Evolutionary conservation across 2,888 invertebrate species (phyloP).

Genomic region (Carpatolechia fugitivella): DNA sequence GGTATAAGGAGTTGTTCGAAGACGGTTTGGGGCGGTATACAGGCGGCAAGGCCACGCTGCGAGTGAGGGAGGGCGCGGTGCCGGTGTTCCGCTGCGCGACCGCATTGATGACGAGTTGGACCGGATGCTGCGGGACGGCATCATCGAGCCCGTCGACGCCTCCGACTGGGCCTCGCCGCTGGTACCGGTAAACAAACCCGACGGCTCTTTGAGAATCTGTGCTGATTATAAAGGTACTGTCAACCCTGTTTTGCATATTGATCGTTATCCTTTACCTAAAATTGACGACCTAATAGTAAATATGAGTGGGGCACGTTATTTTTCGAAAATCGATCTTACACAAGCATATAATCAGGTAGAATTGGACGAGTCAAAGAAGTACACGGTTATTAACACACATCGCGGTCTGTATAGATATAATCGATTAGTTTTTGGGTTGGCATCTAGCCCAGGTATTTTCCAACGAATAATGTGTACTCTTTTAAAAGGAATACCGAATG

Average conservation of each 20-base stretch:
- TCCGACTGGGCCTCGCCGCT: constrained; percentile 33
- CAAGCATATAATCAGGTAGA: constrained; percentile 20
- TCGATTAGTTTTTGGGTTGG: constrained; percentile 12
- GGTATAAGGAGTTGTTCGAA: constrained; percentile 14
- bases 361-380: constrained; percentile 24
- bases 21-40: constrained; percentile 16
- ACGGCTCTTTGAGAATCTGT: constrained; percentile 30
- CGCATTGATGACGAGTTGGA: constrained; percentile 23
- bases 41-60: constrained; percentile 16
- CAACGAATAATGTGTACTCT: constrained; percentile 17
- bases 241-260: constrained; percentile 29
- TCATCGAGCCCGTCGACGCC: no score
- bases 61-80: constrained; percentile 16
- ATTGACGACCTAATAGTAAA: constrained; percentile 25
- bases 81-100: constrained; percentile 1
- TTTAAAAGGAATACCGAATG: constrained; percentile 5
- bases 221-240: constrained; percentile 30
- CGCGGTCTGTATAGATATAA: no score
- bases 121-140: constrained; percentile 18
- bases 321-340: constrained; percentile 19
- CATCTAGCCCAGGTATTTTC: constrained; percentile 19
- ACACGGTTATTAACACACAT: constrained; percentile 27
- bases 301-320: constrained; percentile 19
- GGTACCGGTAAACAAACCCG: constrained; percentile 28
- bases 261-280: constrained; percentile 28